Base-by-base conservation (phyloP, 1,140 invertebrate species). In the Nixonia krombeini region DNA sequence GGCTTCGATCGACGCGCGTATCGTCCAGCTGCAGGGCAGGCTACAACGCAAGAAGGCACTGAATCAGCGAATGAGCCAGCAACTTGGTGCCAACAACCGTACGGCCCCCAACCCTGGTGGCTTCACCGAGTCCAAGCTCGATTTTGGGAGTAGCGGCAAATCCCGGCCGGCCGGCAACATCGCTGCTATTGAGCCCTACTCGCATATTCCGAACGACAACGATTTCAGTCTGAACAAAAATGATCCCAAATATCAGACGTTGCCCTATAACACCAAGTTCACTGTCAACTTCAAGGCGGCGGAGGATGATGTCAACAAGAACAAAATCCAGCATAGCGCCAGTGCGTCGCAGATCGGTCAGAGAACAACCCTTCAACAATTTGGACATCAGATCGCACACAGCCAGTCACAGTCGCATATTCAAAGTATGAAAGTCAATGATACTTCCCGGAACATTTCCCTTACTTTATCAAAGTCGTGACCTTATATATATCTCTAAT, bases 231-330 rank as follows among this genome's bases (percentile, higher is more conserved):
- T 90, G n/a, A 92, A 90, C 70, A 96, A 96, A 83, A 93, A 92
- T 40, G 94, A 97, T 81, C 93, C 94, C 0, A 96, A 96, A 83
- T 96, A 96, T 87, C 95, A 97, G 85, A 96, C 94, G 12, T 87
- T 96, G 77, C 95, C 95, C 37, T 94, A 94, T 78, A 95, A 94
- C 69, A 93, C 93, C 4, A 94, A 95, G 82, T 93, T 94, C 75
- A 89, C 90, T 5, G 89, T 88, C 2, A 88, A 88, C 70, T 85
- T 88, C 47, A 80, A 85, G 49, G 58, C 67, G 9, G 51, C 59
- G 17, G 82, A 86, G 4, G 84, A 85, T 40, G 84, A 85, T 40
- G 76, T 84, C 2, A 86, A 85, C 28, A 85, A 84, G 45, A 84
- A 83, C 37, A 78, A 76, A 38, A 81, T 86, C 31, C 84, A 85